Conservation (phyloP, 2,113 vertebrate genomes). For the Eonycteris spelaea region DNA sequence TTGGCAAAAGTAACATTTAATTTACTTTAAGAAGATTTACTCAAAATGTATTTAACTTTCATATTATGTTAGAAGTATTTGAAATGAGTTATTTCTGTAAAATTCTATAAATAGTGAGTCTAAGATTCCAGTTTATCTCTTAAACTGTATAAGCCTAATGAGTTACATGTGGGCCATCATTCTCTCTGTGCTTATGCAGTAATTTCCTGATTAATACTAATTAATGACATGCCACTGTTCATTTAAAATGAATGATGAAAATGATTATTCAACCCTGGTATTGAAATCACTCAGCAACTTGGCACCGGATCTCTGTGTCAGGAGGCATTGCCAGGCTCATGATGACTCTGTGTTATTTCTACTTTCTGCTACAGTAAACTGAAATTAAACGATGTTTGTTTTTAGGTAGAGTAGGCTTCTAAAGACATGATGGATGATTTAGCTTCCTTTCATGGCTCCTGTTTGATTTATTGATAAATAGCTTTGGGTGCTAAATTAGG, state of each 20-base stretch:
- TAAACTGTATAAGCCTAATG: constrained; percentile 72
- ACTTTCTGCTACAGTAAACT: constrained; percentile 57
- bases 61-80: not conserved
- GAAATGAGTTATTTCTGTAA: not conserved
- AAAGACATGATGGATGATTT: constrained; percentile 47
- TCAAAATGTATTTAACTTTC: not conserved
- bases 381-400: constrained; percentile 64
- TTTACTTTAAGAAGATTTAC: not conserved
- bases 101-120: constrained; percentile 23
- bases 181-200: constrained; percentile 63
- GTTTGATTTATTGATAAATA: constrained; percentile 40
- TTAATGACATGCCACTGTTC: constrained; percentile 74
- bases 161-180: constrained; percentile 47
- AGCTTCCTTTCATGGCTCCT: constrained; percentile 8
- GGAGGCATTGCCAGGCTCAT: constrained; percentile 33
- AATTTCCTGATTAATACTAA: constrained; percentile 81
- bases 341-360: constrained; percentile 19
- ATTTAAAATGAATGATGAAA: constrained; percentile 76
- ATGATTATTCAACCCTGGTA: constrained; percentile 57
- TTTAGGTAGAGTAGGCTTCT: constrained; percentile 47
- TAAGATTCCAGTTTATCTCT: constrained; percentile 68
- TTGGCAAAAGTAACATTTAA: not conserved
- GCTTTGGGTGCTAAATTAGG: constrained; percentile 26
- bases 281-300: constrained; percentile 43
- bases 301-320: constrained; percentile 41